Base-by-base conservation (phyloP, 2,797 vertebrate species). In the Siniperca undulata region DNA sequence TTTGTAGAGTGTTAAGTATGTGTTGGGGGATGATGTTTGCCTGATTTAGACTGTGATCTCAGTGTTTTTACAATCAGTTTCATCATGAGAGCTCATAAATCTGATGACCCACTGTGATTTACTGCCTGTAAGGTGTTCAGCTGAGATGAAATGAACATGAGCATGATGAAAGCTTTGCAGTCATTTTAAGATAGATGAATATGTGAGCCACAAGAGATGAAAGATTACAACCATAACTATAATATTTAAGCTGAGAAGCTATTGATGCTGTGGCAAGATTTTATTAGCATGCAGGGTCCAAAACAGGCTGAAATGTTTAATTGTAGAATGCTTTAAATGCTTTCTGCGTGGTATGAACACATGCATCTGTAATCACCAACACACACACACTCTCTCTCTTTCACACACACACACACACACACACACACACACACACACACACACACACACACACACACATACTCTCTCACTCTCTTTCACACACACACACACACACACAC, bases 381-480 rank as follows among this genome's bases (percentile, higher is more conserved):
- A 74, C 73, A 69, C 75, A 27, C 83, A 50, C 68, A 74, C 73
- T 44, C 52, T 3, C 27, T 30, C 27, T 30, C 66, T 65, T 44
- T 58, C 59, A 72, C 81, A 74, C 70, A 80, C 75, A 69, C 74
- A 59, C 82, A 62, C 73, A 56, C 73, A 56, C 52, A 66, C 68
- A 84, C 80, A 84, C 65, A 62, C 74, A 70, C 71, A 74, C 73
- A 86, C 79, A 81, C 75, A 74, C 65, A 81, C 30, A 52, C 42
- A 86, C 79, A 81, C 75, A 74, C 65, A 81, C 30, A 52, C 42
- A 70, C 71, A 74, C 73, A 69, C 75, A 27, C 83, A 50, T 65
- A 74, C 73, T 44, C 52, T 3, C 27, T 30, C 27, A 22, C 58
- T 44, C 52, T 30, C 66, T 65, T 44, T 58, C 59, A 72, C 81